Evolutionary conservation across 2,113 vertebrate genomes (phyloP), one percentile per base, ranked within the genome.

Genomic region (Ammodytes dubius): DNA sequence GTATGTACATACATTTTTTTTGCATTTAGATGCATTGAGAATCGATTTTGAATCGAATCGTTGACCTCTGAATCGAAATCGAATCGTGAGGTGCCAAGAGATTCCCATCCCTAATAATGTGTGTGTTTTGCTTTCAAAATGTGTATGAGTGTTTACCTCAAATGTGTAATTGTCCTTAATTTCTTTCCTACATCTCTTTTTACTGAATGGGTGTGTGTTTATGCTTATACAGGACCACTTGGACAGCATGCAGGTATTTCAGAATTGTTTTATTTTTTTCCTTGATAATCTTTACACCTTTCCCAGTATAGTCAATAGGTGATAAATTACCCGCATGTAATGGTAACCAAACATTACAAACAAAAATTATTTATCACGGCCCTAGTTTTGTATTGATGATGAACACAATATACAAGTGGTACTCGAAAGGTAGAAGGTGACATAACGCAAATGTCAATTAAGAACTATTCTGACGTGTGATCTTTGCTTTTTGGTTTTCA

Each of bases 221-320:
- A 90, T 96, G 95, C 95, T 95, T 93, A 94, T 92, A 93, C 97
- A 99, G 98, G 98, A 93, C 96, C 96, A 98, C 95, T 95, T 99
- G 98, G 98, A 99, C 96, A 97, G 97, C 97, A 98, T 99, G 98
- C 98, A 99, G 98, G 98, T 99, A 99, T 95, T 96, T 95, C 95
- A 93, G 84, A 78, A 70, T 76, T 84, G 87, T 75, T 94, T 87
- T 73, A 86, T 89, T 89, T 71, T 69, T 86, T 84, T 79, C 74
- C 70, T 70, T 90, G 56, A 79, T 86, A 66, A 81, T 70, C 68
- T 40, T 83, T 82, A 66, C 53, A 56, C 49, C 15, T 83, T 73
- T 77, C 56, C 39, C 14, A 75, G 40, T 54, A 52, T 14, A 61
- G 52, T 77, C 40, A 65, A 3, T 15, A 12, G 3, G 81, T 11